These are phyloP conservation scores for Parotia lawesii DNA, from an alignment of 2,113 vertebrate species.

Conservation along the genomic window DNA sequence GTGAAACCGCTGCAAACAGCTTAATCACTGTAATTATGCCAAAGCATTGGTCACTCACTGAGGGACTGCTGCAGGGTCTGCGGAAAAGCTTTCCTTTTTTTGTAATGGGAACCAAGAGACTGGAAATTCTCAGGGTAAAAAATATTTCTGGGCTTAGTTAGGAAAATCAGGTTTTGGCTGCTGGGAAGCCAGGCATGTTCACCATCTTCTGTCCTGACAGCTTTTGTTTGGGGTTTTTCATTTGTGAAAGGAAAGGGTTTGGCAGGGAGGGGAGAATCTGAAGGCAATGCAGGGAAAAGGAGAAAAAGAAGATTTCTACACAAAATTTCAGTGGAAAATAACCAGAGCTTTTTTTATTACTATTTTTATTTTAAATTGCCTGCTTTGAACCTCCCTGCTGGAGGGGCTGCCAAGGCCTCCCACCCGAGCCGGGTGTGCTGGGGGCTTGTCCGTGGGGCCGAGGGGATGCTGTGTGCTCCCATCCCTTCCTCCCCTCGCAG, in stretches of 20 bases:
- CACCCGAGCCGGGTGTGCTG: accelerated
- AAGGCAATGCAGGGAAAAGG: neutral
- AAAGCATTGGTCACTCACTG: neutral
- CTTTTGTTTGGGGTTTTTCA: conserved; percentile 51
- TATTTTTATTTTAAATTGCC: neutral
- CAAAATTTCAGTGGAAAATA: conserved; percentile 1
- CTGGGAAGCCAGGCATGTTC: neutral
- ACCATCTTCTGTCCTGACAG: conserved; percentile 52
- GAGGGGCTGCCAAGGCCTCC: neutral
- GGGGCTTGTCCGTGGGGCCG: neutral
- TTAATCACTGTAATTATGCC: neutral
- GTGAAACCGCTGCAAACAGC: neutral
- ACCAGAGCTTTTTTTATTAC: neutral
- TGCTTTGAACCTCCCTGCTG: neutral
- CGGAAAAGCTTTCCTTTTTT: neutral
- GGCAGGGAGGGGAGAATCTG: conserved; percentile 3
- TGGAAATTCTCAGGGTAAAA: conserved; percentile 6
- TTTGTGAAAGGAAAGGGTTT: conserved; percentile 16
- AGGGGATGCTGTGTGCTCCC: neutral
- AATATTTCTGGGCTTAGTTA: neutral
- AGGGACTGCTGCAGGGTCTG: neutral
- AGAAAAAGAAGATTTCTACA: neutral
- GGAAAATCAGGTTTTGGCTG: neutral
- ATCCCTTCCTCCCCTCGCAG: neutral
- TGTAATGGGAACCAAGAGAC: neutral